Evolutionary conservation across 2,797 vertebrate species (phyloP).

Genomic region (Sebastes alutus): DNA sequence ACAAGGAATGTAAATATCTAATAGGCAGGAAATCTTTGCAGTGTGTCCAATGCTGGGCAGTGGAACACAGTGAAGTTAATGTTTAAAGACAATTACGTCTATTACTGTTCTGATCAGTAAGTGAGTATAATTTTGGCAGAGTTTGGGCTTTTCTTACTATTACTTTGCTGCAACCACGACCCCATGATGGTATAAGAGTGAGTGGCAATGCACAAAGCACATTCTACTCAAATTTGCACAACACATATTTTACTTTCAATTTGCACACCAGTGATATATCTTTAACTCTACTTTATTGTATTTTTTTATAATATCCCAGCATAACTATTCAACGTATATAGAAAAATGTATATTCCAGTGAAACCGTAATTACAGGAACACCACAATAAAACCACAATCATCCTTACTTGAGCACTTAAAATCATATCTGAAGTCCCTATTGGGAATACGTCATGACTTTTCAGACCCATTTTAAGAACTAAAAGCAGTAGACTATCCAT

Average conservation of each 20-base stretch:
- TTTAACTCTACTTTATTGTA: too few relatives aligned
- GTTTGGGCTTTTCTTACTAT: background rate
- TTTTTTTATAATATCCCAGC: background rate
- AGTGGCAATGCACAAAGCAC: background rate
- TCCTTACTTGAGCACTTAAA: background rate
- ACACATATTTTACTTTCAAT: too few relatives aligned
- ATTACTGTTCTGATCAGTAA: background rate
- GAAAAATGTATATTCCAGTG: background rate
- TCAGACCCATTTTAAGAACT: background rate
- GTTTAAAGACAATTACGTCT: background rate
- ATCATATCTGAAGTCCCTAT: background rate
- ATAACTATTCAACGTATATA: background rate
- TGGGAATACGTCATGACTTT: background rate
- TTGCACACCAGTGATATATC: too few relatives aligned
- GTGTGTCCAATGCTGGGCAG: background rate
- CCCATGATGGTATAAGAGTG: background rate
- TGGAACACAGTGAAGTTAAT: background rate
- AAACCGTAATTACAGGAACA: background rate
- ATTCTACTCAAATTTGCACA: background rate
- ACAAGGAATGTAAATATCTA: background rate
- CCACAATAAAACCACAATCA: background rate
- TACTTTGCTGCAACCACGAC: background rate
- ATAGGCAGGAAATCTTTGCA: background rate
- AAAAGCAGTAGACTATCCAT: background rate
- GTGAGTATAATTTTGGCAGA: background rate